These are phyloP conservation scores for Pollimyrus isidori DNA, from an alignment of 2,113 vertebrate species.

Conservation along the genomic window DNA sequence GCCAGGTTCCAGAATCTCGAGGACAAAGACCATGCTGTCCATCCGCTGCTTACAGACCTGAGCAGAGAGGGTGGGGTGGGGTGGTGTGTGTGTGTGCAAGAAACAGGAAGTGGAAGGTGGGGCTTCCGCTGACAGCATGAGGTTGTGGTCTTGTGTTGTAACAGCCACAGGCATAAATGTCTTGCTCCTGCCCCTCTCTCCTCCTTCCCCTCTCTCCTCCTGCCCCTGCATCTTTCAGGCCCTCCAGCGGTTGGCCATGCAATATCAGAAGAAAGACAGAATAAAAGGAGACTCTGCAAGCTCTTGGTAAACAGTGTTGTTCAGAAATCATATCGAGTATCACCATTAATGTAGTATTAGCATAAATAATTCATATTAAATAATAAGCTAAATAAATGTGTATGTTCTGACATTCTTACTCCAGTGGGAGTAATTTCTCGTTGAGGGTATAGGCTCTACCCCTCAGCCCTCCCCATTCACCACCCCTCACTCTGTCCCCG, in stretches of 20 bases:
- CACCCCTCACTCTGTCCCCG: neutral
- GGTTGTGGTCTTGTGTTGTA: neutral
- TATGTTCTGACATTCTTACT: neutral
- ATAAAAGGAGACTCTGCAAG: slow-evolving; percentile 53
- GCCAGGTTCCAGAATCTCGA: neutral
- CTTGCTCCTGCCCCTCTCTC: neutral
- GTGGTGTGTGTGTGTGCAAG: neutral
- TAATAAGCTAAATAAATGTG: neutral
- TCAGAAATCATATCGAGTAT: neutral
- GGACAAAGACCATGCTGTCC: neutral
- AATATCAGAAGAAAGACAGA: slow-evolving; percentile 78
- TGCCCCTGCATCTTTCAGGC: slow-evolving; percentile 53
- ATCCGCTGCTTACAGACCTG: neutral
- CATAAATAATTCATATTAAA: neutral
- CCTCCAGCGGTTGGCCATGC: slow-evolving; percentile 73
- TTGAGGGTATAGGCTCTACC: neutral
- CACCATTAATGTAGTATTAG: neutral
- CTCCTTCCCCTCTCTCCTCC: neutral
- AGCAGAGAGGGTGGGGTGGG: neutral
- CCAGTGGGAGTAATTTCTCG: neutral
- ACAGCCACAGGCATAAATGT: neutral
- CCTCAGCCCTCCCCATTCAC: neutral
- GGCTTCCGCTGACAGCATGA: neutral
- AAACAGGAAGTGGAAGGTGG: neutral
- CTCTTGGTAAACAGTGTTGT: slow-evolving; percentile 40